Percentiles rank a stretch among this genome's conserved stretches.
phyloP scores from a whole-genome alignment of 2,113 vertebrate genomes.

The Ophiodon elongatus region DNA sequence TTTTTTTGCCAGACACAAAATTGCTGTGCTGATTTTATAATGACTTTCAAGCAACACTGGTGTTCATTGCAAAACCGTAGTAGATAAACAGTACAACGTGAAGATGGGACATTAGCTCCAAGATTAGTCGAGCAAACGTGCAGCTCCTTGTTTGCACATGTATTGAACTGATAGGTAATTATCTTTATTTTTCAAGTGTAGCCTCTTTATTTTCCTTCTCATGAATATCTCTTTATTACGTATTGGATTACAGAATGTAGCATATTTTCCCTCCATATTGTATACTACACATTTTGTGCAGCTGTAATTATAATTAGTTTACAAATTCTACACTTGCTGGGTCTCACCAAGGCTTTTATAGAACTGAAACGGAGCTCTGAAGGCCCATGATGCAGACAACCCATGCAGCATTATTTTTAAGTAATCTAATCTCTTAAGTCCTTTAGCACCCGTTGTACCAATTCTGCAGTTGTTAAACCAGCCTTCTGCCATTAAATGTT shows the following conservation, averaged over 20 bases:
- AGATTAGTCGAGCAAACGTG: background rate
- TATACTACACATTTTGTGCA: background rate
- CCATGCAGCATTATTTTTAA: background rate
- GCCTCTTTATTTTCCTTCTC: background rate
- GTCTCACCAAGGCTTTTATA: constrained; percentile 1
- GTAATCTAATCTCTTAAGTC: background rate
- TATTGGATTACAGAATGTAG: background rate
- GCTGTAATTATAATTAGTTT: background rate
- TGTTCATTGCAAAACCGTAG: background rate
- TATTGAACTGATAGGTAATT: background rate
- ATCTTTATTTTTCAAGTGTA: background rate
- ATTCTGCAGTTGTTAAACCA: constrained; percentile 16
- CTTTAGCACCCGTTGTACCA: background rate
- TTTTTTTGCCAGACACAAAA: background rate
- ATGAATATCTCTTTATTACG: background rate
- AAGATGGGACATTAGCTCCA: background rate
- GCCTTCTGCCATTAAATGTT: background rate
- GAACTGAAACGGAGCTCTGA: background rate
- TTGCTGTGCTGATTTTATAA: background rate
- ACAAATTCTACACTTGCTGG: background rate
- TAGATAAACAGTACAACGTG: background rate
- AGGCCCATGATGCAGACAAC: background rate
- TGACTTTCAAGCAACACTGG: background rate
- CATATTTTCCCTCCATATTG: background rate
- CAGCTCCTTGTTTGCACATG: background rate